phyloP scores from a whole-genome alignment of 2,797 vertebrate genomes.

The Ara ararauna region DNA sequence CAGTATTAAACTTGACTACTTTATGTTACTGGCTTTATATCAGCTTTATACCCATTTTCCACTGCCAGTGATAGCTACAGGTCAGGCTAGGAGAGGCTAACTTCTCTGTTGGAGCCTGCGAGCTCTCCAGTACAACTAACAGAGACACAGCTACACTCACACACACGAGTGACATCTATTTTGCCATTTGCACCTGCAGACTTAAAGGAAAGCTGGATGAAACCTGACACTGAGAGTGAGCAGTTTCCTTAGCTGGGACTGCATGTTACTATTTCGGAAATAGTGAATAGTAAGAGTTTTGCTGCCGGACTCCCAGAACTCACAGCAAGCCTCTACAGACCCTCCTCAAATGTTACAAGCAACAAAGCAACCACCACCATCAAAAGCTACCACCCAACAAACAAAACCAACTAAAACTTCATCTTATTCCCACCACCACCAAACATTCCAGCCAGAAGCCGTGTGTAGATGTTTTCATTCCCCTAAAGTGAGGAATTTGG shows the following conservation, averaged over 20 bases:
- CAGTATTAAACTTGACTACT: background rate
- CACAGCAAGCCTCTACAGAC: background rate
- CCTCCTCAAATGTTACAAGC: background rate
- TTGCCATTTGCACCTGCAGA: constrained; percentile 33
- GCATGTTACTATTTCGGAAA: constrained; percentile 6
- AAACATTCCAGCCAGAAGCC: background rate
- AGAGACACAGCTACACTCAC: background rate
- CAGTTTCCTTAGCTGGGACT: constrained; percentile 5
- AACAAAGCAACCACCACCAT: background rate
- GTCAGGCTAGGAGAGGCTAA: background rate
- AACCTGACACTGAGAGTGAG: background rate
- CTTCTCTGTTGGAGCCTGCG: background rate
- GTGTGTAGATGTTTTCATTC: background rate
- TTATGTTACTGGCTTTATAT: background rate
- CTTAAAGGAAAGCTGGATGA: background rate
- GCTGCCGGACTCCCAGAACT: background rate
- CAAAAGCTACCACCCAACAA: background rate
- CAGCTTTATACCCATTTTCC: background rate
- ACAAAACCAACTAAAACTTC: background rate
- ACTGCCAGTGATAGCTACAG: background rate
- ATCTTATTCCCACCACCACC: background rate
- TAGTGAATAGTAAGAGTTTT: background rate
- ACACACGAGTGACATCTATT: background rate
- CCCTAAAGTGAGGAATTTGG: background rate
- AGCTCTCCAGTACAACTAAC: background rate